phyloP scores from a whole-genome alignment of 2,888 invertebrate genomes.

The Byasa hedistus region DNA sequence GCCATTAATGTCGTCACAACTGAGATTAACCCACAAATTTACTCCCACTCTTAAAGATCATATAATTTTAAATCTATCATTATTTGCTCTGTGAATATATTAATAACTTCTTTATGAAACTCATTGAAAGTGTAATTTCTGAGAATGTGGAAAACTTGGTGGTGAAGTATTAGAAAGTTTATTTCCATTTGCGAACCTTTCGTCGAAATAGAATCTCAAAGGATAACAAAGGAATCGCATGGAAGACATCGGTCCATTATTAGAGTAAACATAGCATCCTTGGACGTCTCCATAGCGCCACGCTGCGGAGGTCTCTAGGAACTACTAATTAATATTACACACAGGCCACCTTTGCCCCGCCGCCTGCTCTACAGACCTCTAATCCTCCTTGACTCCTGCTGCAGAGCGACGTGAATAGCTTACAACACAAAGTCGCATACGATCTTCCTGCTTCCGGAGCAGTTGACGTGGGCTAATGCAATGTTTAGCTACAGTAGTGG shows the following conservation, averaged over 20 bases:
- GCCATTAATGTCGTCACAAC: too few species aligned
- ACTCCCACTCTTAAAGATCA: too few species aligned
- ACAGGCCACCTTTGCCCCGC: constrained; percentile 61
- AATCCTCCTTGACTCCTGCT: constrained; percentile 21
- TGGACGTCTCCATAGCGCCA: constrained; percentile 55
- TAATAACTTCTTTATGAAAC: too few species aligned
- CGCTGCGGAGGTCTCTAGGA: constrained; percentile 63
- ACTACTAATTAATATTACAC: constrained; percentile 67
- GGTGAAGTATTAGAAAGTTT: too few species aligned
- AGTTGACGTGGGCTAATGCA: constrained; percentile 22
- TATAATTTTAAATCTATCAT: too few species aligned
- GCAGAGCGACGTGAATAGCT: not conserved
- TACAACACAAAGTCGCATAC: constrained; percentile 34
- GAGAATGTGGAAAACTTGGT: too few species aligned
- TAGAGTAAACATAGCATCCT: constrained; percentile 23
- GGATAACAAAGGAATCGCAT: constrained; percentile 17
- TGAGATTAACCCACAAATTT: too few species aligned
- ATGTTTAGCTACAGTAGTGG: constrained; percentile 40
- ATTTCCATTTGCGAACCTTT: too few species aligned
- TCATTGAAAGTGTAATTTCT: too few species aligned
- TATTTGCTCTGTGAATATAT: too few species aligned
- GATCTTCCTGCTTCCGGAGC: constrained; percentile 39
- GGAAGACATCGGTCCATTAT: constrained; percentile 25
- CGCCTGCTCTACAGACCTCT: constrained; percentile 62
- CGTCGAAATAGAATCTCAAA: not conserved